Evolutionary conservation across 2,797 vertebrate species (phyloP), one percentile per base, ranked within the genome.

Genomic region (Pangasius djambal): DNA sequence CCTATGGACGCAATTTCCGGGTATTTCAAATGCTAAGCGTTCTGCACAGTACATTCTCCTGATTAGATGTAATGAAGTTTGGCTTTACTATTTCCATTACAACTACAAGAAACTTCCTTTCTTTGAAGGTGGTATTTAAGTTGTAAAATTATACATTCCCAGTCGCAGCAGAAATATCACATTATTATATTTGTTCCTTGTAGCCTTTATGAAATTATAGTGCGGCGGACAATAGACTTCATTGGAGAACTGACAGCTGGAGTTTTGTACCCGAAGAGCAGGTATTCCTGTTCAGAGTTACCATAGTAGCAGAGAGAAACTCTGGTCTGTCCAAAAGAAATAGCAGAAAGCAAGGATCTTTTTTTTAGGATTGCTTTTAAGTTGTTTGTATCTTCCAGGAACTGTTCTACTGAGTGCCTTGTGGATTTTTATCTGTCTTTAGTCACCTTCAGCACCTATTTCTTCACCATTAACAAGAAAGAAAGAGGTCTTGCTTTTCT

Each of bases 291-390:
- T 78, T 87, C 86, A 50, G 61, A 74, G 89, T 89, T 89, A 84
- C 89, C 89, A 89, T 89, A 86, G 89, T 87, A 89, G 86, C 89
- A 86, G 28, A 20, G 59, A 67, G 79, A 87, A 89, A 89, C 86
- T 87, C 82, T 87, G 86, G 86, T 59, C 89, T 59, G 70, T 87
- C 50, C 81, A 84, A 61, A 86, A 89, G 85, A 87, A 89, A 89
- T 84, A 89, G 85, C 89, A 89, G 86, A 74, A 55, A 78, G 88
- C 85, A 59, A 18, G 70, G 81, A 83, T 77, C 79, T 6, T 44
- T 44, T 40, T 84, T 87, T 89, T 44, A 50, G 25, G 48, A 82
- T 83, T 40, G 70, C 81, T 77, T 55, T 87, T 77, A 87, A 84
- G 86, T 87, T 77, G 70, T 87, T 83, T 70, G 81, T 87, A 61